Conservation (phyloP, 2,888 invertebrate species). For the Harpalus rufipes region DNA sequence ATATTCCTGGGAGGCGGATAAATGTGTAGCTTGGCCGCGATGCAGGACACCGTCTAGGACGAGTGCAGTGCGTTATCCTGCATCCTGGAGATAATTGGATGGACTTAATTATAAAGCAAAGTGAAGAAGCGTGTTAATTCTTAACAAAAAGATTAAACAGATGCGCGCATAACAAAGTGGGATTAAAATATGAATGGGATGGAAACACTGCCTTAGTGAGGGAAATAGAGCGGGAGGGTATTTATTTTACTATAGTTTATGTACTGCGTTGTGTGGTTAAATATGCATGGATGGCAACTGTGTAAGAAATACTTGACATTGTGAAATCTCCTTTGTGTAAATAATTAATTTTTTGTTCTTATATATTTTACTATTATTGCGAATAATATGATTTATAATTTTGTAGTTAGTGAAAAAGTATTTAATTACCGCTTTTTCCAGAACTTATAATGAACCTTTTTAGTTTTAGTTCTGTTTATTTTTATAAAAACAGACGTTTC, state of each 20-base stretch:
- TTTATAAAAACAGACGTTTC: no score
- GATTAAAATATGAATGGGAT: conserved; percentile 32
- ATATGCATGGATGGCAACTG: no score
- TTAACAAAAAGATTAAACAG: conserved; percentile 51
- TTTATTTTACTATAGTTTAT: neutral
- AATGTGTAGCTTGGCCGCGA: conserved; percentile 30
- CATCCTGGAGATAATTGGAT: conserved; percentile 45
- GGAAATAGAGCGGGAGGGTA: neutral
- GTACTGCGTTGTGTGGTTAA: no score
- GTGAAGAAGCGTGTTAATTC: conserved; percentile 55
- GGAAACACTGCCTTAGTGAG: neutral
- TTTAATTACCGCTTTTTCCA: no score
- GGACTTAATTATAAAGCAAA: conserved; percentile 57
- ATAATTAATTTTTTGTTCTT: no score
- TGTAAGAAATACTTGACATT: no score
- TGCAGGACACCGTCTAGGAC: neutral
- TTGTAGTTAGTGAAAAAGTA: no score
- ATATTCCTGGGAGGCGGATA: conserved; percentile 31
- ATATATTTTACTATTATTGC: no score
- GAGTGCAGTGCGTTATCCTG: conserved; percentile 29
- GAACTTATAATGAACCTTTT: no score
- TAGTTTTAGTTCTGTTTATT: no score
- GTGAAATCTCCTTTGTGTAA: no score
- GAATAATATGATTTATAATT: no score
- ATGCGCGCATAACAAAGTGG: conserved; percentile 23